phyloP scores from a whole-genome alignment of 2,113 vertebrate species.

The Todiramphus chloris region DNA sequence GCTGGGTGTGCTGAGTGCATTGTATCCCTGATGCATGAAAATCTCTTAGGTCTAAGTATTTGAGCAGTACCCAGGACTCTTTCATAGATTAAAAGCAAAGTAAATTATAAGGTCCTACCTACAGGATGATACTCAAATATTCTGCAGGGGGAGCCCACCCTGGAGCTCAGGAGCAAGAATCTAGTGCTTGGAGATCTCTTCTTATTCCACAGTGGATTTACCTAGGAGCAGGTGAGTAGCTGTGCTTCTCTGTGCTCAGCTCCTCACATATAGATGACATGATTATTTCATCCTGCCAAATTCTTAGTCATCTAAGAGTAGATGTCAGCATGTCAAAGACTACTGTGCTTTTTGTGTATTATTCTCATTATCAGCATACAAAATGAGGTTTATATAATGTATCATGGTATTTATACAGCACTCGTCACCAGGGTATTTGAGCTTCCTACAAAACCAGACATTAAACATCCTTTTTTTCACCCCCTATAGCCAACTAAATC shows the following conservation, averaged over 20 bases:
- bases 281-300: not conserved
- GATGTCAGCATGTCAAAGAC: not conserved
- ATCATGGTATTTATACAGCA: not conserved
- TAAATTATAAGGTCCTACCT: not conserved
- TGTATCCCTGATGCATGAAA: not conserved
- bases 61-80: not conserved
- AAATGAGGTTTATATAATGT: not conserved
- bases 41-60: slow-evolving; percentile 8
- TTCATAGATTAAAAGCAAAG: not conserved
- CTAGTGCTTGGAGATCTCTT: not conserved
- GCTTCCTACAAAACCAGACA: not conserved
- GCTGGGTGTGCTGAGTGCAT: not conserved
- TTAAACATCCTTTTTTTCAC: not conserved
- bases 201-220: not conserved
- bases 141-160: not conserved
- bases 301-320: not conserved
- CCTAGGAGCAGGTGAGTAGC: not conserved
- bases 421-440: not conserved
- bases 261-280: not conserved
- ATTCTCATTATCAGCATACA: not conserved
- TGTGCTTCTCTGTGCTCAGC: not conserved
- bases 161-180: not conserved
- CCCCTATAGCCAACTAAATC: not conserved
- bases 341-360: not conserved
- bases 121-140: not conserved